phyloP scores from a whole-genome alignment of 2,888 invertebrate genomes.

The Epinotia bilunana region DNA sequence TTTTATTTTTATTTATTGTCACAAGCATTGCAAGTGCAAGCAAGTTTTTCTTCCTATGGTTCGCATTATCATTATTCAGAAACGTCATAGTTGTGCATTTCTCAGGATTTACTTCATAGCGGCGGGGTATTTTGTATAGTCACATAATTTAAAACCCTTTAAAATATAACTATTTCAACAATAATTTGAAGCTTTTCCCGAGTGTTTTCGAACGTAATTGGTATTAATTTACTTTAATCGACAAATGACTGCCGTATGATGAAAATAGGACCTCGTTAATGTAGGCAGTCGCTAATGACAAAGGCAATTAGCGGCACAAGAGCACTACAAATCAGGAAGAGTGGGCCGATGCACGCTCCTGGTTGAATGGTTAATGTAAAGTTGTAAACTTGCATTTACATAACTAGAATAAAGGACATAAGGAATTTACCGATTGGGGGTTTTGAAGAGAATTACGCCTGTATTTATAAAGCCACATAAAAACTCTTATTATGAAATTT shows the following conservation, averaged over 20 bases:
- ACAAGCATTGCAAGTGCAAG: too few relatives aligned
- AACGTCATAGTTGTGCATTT: too few relatives aligned
- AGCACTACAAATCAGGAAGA: constrained; percentile 25
- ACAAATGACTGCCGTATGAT: neutral
- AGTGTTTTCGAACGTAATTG: too few relatives aligned
- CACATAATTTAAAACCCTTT: too few relatives aligned
- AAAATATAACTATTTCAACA: too few relatives aligned
- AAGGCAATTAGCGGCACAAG: neutral
- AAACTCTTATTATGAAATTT: neutral
- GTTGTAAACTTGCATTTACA: constrained; percentile 12
- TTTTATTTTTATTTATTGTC: too few relatives aligned
- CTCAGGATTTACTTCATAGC: too few relatives aligned
- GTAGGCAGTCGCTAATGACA: constrained; percentile 12
- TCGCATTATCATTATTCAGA: too few relatives aligned
- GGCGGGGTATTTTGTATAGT: too few relatives aligned
- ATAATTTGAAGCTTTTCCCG: too few relatives aligned
- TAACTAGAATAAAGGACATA: neutral
- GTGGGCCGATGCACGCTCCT: constrained; percentile 29
- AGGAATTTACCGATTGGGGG: neutral
- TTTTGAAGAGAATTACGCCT: neutral
- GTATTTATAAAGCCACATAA: neutral
- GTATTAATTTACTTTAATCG: too few relatives aligned
- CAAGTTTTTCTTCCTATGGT: too few relatives aligned
- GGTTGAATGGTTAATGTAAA: constrained; percentile 19
- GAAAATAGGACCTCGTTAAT: constrained; percentile 6